These are phyloP conservation scores for Narcine bancroftii DNA, from an alignment of 2,113 vertebrate species.

Conservation along the genomic window DNA sequence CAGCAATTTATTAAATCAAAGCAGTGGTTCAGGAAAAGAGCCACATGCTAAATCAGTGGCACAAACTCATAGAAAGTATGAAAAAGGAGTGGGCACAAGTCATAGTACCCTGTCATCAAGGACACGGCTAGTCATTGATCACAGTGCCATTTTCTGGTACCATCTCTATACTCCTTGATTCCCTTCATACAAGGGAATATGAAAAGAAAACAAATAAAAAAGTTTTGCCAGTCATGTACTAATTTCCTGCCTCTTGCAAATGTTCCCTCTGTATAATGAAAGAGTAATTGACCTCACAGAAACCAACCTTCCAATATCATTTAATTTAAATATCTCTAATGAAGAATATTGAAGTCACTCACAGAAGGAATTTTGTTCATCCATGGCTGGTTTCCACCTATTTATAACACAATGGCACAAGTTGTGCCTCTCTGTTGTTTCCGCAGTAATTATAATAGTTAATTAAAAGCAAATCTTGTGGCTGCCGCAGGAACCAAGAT, in stretches of 20 bases:
- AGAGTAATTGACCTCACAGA: neutral
- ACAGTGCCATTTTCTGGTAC: too few relatives aligned
- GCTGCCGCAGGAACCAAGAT: neutral
- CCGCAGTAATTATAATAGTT: constrained; percentile 1
- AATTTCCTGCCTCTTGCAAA: neutral
- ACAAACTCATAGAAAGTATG: neutral
- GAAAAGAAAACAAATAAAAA: neutral
- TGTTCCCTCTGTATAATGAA: too few relatives aligned
- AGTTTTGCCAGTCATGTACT: neutral
- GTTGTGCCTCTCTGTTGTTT: neutral
- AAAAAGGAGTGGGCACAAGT: too few relatives aligned
- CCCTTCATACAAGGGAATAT: neutral
- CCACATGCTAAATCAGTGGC: neutral
- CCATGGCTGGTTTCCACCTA: neutral
- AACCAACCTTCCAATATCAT: neutral
- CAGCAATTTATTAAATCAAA: neutral
- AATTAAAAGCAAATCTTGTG: constrained; percentile 29
- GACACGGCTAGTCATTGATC: too few relatives aligned
- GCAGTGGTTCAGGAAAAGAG: neutral
- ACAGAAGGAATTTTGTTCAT: neutral
- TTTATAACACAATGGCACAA: neutral
- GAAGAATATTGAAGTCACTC: neutral
- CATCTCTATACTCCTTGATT: neutral
- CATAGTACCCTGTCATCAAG: too few relatives aligned
- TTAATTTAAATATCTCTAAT: neutral